phyloP scores from a whole-genome alignment of 2,113 vertebrate genomes.

The Otolemur garnettii region DNA sequence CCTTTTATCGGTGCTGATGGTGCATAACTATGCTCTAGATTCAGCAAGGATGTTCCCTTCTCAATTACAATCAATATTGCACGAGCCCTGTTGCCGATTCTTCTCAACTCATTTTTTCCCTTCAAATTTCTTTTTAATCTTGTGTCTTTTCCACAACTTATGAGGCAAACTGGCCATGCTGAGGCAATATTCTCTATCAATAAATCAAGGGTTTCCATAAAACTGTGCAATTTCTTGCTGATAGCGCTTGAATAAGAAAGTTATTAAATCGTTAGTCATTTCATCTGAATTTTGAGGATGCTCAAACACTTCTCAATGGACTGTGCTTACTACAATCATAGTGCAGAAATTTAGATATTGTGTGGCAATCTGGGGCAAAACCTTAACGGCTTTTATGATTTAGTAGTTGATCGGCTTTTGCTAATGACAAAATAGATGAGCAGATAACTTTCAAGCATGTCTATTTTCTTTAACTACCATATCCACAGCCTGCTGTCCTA shows the following conservation, averaged over 20 bases:
- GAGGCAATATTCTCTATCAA: constrained; percentile 63
- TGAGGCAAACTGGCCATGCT: constrained; percentile 74
- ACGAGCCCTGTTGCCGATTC: constrained; percentile 40
- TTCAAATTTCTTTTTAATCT: constrained; percentile 76
- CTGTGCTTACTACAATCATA: background rate
- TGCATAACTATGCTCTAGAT: background rate
- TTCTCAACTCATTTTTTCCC: constrained; percentile 68
- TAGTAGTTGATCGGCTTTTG: background rate
- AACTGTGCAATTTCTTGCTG: constrained; percentile 74
- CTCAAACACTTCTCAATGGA: constrained; percentile 18
- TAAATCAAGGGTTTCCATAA: constrained; percentile 80
- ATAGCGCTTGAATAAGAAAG: constrained; percentile 78
- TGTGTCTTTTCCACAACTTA: constrained; percentile 80
- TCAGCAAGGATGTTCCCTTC: background rate
- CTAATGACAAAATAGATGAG: background rate
- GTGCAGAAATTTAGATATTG: background rate
- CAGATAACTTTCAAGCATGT: background rate
- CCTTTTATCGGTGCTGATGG: background rate
- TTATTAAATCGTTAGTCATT: constrained; percentile 83
- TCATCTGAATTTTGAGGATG: constrained; percentile 67
- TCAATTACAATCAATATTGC: constrained; percentile 64
- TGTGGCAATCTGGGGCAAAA: background rate
- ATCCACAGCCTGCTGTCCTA: background rate
- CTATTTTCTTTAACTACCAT: background rate
- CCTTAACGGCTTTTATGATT: background rate